Conservation (phyloP, 2,797 vertebrate species). For the Oophaga sylvatica region DNA sequence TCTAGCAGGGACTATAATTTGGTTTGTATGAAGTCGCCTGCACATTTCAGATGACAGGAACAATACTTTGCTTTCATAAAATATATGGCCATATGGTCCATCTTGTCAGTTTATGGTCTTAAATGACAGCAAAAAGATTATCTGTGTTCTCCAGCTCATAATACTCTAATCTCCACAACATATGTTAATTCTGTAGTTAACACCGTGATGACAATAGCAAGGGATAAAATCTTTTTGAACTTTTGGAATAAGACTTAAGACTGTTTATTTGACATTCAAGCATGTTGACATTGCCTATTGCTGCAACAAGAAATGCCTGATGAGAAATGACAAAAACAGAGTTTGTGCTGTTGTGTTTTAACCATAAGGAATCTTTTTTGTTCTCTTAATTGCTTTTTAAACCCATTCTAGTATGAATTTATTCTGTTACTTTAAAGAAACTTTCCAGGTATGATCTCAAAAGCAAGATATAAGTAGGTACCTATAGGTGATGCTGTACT, state of each 20-base stretch:
- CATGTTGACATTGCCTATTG: neutral
- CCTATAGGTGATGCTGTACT: too few species aligned
- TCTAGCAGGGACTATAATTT: neutral
- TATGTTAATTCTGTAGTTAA: neutral
- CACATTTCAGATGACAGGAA: neutral
- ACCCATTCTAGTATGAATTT: neutral
- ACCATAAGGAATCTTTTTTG: neutral
- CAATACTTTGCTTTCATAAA: neutral
- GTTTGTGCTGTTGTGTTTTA: neutral
- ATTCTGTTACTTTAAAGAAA: too few species aligned
- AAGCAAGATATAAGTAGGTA: too few species aligned
- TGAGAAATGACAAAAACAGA: neutral
- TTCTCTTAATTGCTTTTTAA: neutral
- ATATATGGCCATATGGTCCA: neutral
- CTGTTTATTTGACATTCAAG: neutral
- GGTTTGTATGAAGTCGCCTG: neutral
- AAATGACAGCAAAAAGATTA: slow-evolving; percentile 5
- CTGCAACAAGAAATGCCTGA: neutral
- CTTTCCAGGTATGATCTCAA: too few species aligned
- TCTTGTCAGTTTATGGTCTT: neutral
- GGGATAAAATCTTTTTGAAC: neutral
- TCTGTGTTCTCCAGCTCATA: neutral
- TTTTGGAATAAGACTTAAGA: neutral
- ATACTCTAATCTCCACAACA: neutral
- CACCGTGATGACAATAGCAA: neutral